Evolutionary conservation across 2,113 vertebrate genomes (phyloP), one percentile per base, ranked within the genome.

Genomic region (Calidris pygmaea): DNA sequence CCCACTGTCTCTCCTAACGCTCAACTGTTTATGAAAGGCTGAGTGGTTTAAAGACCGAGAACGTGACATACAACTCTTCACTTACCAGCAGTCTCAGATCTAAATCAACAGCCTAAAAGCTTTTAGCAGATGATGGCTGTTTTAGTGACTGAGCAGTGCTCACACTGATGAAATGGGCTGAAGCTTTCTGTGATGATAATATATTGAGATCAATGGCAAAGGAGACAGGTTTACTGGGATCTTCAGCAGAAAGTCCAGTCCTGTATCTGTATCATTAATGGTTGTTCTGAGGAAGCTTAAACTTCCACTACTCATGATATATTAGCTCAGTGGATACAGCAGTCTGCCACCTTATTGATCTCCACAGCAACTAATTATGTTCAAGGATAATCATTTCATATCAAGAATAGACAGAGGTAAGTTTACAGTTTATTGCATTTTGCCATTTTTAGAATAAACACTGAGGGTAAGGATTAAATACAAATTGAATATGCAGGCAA

Each of bases 51-150:
- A 93, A 59, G 66, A 62, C 52, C 52, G 35, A 37, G 72, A 84
- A 92, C 7, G n/a, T 81, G 89, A 93, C 60, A 70, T 7, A 39
- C 59, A 95, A 34, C 83, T 81, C 91, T 83, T 39, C 47, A 24
- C 66, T 95, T 85, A 95, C 86, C 82, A 97, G 80, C 79, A 68
- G 41, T 87, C 58, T 91, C 78, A 88, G 88, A 68, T 21, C 94
- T 90, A 94, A 90, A 89, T 82, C 89, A 83, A 53, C 26, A 76
- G 41, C 87, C 67, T 90, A 86, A 95, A 95, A 96, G 85, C 89
- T 87, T 95, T 94, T 83, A 93, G 85, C 79, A 75, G 65, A 82
- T 79, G 34, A 66, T 59, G 37, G 80, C 47, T 66, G 47, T 71
- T 96, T 59, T 37, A 59, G 60, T 60, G 79, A 48, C 84, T 26